Evolutionary conservation across 30 jellyfish, hydroid and myxozoan species (phyloP), one percentile per base, ranked within the genome.

Genomic region (Aurelia aurita): DNA sequence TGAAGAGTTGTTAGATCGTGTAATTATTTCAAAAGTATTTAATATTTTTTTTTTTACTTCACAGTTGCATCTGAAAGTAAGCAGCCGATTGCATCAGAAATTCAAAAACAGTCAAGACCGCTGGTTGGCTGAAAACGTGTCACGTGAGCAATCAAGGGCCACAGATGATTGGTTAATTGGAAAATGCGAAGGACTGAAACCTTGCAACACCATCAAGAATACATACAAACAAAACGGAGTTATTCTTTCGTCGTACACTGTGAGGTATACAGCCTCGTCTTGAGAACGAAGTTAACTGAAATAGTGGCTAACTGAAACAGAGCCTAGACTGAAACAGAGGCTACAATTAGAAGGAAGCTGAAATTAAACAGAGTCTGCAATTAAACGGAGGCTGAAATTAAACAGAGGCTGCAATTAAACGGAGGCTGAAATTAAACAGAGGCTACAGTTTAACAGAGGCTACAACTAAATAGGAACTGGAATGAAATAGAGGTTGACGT

Each of bases 141-240:
- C 97, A 70, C 90, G 98, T 58, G 98, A 93, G 32, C 98, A 87
- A 63, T 49, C 96, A 23, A 91, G 81, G 62, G 66, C 34, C 61
- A 67, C 96, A 7, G 98, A 93, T 28, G 97, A 87, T 58, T 93
- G 98, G 98, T 72, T 93, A 69, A 29, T 69, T 62, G 98, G 98
- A 23, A 87, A 88, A 63, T 58, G 66, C 8, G 98, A 93, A 5
- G 97, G 93, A 14, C 23, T 80, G 86, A 54, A 73, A 44, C 95
- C 98, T 28, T 82, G 96, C 70, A 39, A 77, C 18, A 87, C 98
- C 7, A 74, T 72, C 25, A 81, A 71, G 74, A 59, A 77, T 64
- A 58, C 87, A 7, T 53, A 44, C 62, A 75, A 69, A 53, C 86
- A 51, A n/a, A 89, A 97, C 53, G 98, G 98, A 26, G 28, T 93